Evolutionary conservation across 2,113 vertebrate species (phyloP).

Genomic region (Ellobius talpinus): DNA sequence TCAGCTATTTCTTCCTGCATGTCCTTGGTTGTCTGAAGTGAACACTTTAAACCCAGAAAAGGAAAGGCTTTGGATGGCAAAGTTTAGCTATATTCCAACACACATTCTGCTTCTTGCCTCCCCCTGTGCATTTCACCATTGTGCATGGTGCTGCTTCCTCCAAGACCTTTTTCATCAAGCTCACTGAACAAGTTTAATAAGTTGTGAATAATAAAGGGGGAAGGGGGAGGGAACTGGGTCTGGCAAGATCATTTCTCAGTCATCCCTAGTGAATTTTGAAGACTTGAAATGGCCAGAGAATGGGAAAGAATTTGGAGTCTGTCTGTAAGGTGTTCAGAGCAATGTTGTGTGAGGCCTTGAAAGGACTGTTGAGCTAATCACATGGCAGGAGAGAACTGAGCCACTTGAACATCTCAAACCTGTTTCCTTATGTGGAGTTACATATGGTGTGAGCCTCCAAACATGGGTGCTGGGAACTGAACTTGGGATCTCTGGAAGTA

Average conservation of each 20-base stretch:
- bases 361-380: not conserved
- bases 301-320: not conserved
- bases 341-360: not conserved
- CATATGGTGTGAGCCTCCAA: not conserved
- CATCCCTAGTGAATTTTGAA: not conserved
- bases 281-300: conserved; percentile 33
- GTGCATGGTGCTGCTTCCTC: not conserved
- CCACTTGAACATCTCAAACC: not conserved
- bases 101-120: not conserved
- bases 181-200: conserved; percentile 3
- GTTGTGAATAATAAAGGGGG: not conserved
- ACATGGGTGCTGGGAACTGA: not conserved
- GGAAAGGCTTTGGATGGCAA: not conserved
- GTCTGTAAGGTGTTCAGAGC: not conserved
- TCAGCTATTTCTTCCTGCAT: not conserved
- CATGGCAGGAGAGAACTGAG: not conserved
- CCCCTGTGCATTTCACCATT: not conserved
- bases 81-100: not conserved
- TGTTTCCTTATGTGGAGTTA: not conserved
- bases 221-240: not conserved
- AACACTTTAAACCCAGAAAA: not conserved
- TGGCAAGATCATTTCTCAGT: not conserved
- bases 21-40: not conserved
- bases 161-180: not conserved
- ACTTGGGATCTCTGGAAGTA: not conserved